Evolutionary conservation across 2,113 vertebrate genomes (phyloP), one percentile per base, ranked within the genome.

Genomic region (Amazona guildingii): DNA sequence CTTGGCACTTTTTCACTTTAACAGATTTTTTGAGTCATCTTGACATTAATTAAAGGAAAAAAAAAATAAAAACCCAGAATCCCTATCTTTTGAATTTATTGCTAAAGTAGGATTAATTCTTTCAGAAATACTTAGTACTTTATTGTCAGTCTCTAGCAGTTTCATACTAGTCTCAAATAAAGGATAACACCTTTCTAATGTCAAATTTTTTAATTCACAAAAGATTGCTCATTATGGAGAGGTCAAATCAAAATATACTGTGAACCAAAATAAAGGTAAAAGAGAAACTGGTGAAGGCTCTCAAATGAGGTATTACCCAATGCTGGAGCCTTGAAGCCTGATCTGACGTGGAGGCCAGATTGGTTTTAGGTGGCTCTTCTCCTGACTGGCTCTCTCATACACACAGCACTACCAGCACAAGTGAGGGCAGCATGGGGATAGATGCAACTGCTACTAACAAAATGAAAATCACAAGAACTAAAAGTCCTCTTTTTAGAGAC

Each of bases 261-360:
- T 25, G 4, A 86, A 51, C 46, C 37, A 49, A 82, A 94, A 64
- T 7, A 57, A 72, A n/a, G 18, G 27, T 63, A 64, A 63, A 63
- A 69, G 9, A 83, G 10, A 79, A 88, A 52, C 14, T 20, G 18
- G 61, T 6, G 44, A 20, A 57, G 8, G 37, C 31, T 83, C 46
- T 17, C 62, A 72, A 70, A 85, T 17, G 55, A 59, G 86, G 67
- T n/a, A 75, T 4, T 75, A 33, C 16, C 24, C 31, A 72, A 31
- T 0, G 0, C 29, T 1, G 2, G 39, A 57, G 49, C 54, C 69
- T 4, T 11, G 23, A 76, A 72, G 39, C 8, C 19, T 69, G 15
- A 35, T 35, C 27, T 62, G 19, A 28, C 6, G 10, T 0, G 4
- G 29, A 17, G 13, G 6, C 51, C 61, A 39, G 46, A 52, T 27